Evolutionary conservation across 2,888 invertebrate genomes (phyloP), one percentile per base, ranked within the genome.

Genomic region (Sylvicola cinctus): DNA sequence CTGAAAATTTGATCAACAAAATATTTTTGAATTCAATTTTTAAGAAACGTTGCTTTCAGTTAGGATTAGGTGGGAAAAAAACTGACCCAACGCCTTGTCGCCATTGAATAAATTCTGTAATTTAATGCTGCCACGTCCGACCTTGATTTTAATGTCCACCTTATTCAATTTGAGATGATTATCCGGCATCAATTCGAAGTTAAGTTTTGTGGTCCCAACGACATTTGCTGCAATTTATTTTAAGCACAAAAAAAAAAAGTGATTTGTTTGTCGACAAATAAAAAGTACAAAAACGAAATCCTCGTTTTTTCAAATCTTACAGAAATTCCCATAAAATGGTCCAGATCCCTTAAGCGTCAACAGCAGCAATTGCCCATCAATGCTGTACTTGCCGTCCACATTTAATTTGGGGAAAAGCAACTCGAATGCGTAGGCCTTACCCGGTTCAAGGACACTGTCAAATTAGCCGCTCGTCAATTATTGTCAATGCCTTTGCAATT

Each of bases 261-360:
- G n/a, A n/a, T n/a, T n/a, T n/a, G n/a, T n/a, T n/a, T n/a, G n/a
- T n/a, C n/a, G n/a, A n/a, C n/a, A n/a, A n/a, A n/a, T n/a, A n/a
- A n/a, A n/a, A n/a, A n/a, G n/a, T n/a, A n/a, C n/a, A n/a, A n/a
- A n/a, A n/a, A n/a, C n/a, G n/a, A n/a, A n/a, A n/a, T n/a, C n/a
- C n/a, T n/a, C n/a, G n/a, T n/a, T n/a, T n/a, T n/a, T n/a, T n/a
- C n/a, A n/a, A n/a, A n/a, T n/a, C n/a, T n/a, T n/a, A 63, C 64
- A 66, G 38, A 68, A 58, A 45, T 68, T 68, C 2, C 63, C 65
- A 35, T 47, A 49, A 42, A 68, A 49, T 12, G 60, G 58, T 1
- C 70, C 70, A 20, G 55, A 55, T 29, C 68, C 68, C 32, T 55
- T 56, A 6, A 70, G 52, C 5, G 63, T 63, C 20, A 70, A 44